Conservation (phyloP, 2,888 invertebrate genomes). For the Megalurothrips usitatus region DNA sequence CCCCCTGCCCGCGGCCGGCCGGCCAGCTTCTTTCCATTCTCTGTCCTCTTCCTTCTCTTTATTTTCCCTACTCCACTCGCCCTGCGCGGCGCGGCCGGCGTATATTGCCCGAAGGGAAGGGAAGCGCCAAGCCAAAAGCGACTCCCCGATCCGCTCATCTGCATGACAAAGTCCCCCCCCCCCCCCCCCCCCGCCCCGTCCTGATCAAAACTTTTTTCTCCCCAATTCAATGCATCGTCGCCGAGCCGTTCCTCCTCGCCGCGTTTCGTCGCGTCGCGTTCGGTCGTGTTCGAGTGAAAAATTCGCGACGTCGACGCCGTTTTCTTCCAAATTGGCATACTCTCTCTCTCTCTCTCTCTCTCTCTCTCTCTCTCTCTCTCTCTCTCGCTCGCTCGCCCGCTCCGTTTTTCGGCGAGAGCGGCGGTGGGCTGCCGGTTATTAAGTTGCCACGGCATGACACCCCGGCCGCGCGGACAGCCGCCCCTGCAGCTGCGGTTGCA, state of each 20-base stretch:
- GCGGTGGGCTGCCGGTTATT: no score
- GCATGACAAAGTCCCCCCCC: constrained; percentile 23
- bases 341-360: no score
- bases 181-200: no score
- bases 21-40: constrained; percentile 14
- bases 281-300: constrained; percentile 14
- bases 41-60: not conserved
- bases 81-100: no score
- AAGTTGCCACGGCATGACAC: no score
- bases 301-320: not conserved
- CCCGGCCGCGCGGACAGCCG: no score
- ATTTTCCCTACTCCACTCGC: not conserved
- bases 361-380: no score
- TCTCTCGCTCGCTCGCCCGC: no score
- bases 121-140: not conserved
- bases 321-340: no score
- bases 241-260: not conserved
- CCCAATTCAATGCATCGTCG: not conserved
- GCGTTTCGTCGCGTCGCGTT: not conserved
- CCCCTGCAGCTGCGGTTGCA: no score
- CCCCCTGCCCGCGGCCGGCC: not conserved
- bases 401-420: no score
- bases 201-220: constrained; percentile 19
- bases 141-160: not conserved
- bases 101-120: not conserved